Evolutionary conservation across 2,888 invertebrate species (phyloP).

Genomic region (Tenodera sinensis): DNA sequence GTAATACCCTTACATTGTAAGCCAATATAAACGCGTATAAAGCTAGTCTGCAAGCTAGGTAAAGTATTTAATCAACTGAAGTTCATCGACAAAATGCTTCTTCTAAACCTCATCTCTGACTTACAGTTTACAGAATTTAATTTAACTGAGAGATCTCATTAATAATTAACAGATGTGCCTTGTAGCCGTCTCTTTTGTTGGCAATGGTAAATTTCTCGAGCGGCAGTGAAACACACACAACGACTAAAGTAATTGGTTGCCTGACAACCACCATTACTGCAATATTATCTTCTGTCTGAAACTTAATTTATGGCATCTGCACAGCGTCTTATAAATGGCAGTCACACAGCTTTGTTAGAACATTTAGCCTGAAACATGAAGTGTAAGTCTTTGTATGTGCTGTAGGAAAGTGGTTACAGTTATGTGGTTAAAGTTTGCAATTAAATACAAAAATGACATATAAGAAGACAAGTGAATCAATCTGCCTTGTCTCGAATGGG

Average conservation of each 20-base stretch:
- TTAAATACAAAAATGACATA: too few relatives aligned
- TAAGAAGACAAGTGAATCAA: too few relatives aligned
- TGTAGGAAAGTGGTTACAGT: not conserved
- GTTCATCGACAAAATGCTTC: too few relatives aligned
- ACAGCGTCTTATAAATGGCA: not conserved
- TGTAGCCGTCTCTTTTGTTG: not conserved
- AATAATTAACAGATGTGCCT: not conserved
- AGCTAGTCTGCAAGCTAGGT: too few relatives aligned
- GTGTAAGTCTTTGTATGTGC: not conserved
- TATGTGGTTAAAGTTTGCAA: too few relatives aligned
- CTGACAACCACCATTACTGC: not conserved
- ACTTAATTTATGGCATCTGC: not conserved
- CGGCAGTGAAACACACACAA: not conserved
- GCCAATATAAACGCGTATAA: too few relatives aligned
- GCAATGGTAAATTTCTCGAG: not conserved
- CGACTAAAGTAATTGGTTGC: not conserved
- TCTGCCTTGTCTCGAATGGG: too few relatives aligned
- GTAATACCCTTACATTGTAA: too few relatives aligned
- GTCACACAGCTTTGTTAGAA: not conserved
- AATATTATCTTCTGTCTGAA: not conserved
- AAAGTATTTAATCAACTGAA: too few relatives aligned
- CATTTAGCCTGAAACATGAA: too few relatives aligned
- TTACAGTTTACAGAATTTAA: not conserved
- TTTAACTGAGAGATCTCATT: not conserved
- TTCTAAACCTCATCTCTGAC: too few relatives aligned